phyloP scores from a whole-genome alignment of 2,113 vertebrate species.

The Xyrauchen texanus region DNA sequence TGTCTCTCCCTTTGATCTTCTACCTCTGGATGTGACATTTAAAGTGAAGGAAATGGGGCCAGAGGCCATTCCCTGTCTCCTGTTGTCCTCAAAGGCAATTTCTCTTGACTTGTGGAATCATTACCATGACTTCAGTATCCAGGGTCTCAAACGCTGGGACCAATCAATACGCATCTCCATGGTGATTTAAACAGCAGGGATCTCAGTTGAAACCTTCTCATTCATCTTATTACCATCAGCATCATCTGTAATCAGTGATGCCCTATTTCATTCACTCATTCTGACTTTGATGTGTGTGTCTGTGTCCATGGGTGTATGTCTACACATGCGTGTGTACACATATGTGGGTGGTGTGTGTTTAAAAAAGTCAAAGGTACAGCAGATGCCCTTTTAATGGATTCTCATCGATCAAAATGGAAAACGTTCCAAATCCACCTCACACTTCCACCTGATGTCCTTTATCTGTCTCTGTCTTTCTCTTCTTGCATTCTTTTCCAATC shows the following conservation, averaged over 20 bases:
- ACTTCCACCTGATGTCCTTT: slow-evolving; percentile 16
- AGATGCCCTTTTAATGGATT: slow-evolving; percentile 37
- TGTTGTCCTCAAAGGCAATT: slow-evolving; percentile 28
- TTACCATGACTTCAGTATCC: slow-evolving; percentile 38
- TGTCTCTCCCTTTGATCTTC: slow-evolving; percentile 19
- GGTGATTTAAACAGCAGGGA: slow-evolving; percentile 21
- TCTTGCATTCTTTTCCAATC: neutral
- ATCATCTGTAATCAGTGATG: slow-evolving; percentile 24
- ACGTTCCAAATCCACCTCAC: neutral
- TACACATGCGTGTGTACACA: neutral
- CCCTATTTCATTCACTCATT: slow-evolving; percentile 3
- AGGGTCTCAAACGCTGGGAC: slow-evolving; percentile 22
- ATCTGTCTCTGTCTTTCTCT: slow-evolving; percentile 9
- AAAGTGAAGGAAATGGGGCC: slow-evolving; percentile 20
- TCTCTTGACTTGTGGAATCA: slow-evolving; percentile 30
- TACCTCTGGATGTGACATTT: slow-evolving; percentile 24
- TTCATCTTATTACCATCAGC: slow-evolving; percentile 1
- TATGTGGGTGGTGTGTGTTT: neutral
- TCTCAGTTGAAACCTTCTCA: slow-evolving; percentile 11
- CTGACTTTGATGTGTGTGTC: slow-evolving; percentile 37
- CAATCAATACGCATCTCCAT: slow-evolving; percentile 33
- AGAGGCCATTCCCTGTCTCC: slow-evolving; percentile 18
- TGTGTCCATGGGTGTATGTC: slow-evolving; percentile 9
- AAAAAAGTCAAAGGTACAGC: slow-evolving; percentile 27
- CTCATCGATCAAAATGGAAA: slow-evolving; percentile 18